These are phyloP conservation scores for Paedocypris sp. DNA, from an alignment of 2,113 vertebrate genomes.

Conservation along the genomic window DNA sequence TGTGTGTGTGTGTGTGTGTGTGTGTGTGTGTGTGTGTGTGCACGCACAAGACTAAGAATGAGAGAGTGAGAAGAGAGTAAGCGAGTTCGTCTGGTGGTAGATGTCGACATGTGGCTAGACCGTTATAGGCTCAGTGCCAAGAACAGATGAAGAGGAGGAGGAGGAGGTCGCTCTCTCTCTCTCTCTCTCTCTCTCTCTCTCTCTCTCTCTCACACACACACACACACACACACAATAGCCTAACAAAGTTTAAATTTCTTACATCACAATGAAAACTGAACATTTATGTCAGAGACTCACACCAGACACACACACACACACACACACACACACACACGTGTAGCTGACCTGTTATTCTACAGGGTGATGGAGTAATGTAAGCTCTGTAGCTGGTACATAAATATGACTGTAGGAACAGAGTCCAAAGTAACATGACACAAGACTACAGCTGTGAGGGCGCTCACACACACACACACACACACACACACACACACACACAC, in stretches of 20 bases:
- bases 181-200: background rate
- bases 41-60: background rate
- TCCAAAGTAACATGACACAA: conserved; percentile 34
- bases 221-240: conserved; percentile 1
- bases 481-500: conserved; percentile 18
- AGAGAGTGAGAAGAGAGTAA: background rate
- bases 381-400: conserved; percentile 36
- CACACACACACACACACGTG: conserved; percentile 17
- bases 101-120: conserved; percentile 39
- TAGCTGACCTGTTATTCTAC: conserved; percentile 31
- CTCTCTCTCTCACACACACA: background rate
- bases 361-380: conserved; percentile 32
- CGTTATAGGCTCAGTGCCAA: conserved; percentile 31
- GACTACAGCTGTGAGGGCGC: conserved; percentile 23
- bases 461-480: conserved; percentile 12
- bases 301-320: conserved; percentile 13
- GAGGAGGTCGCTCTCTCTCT: too few relatives aligned
- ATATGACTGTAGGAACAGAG: conserved; percentile 34
- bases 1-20: background rate
- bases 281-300: too few relatives aligned
- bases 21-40: conserved; percentile 3
- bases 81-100: conserved; percentile 16
- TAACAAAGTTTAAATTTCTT: too few relatives aligned
- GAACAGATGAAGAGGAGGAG: conserved; percentile 18
- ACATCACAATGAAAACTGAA: too few relatives aligned